Conservation (phyloP, 2,888 invertebrate species). For the Erebia palarica region DNA sequence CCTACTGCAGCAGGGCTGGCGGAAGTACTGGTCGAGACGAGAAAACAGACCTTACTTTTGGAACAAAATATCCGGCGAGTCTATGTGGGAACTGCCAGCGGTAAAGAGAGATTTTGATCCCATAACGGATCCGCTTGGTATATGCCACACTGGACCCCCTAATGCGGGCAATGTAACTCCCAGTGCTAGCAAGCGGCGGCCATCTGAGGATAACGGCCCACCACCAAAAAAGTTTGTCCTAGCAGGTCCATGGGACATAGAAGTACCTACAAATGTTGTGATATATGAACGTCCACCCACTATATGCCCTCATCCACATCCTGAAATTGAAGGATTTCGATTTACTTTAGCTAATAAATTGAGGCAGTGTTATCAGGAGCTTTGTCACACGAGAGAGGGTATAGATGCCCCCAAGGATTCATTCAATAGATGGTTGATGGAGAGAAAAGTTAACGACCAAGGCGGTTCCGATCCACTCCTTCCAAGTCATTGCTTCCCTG, state of each 20-base stretch:
- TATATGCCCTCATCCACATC: slow-evolving; percentile 94
- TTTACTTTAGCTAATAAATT: slow-evolving; percentile 92
- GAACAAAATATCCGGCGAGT: slow-evolving; percentile 97
- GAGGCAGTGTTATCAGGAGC: slow-evolving; percentile 95
- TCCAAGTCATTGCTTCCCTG: slow-evolving; percentile 95
- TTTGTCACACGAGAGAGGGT: slow-evolving; percentile 95
- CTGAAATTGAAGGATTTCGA: slow-evolving; percentile 94
- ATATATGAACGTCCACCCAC: slow-evolving; percentile 93
- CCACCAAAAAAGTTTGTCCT: slow-evolving; percentile 93
- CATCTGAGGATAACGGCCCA: slow-evolving; percentile 91
- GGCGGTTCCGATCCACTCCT: slow-evolving; percentile 94
- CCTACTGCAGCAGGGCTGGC: slow-evolving; percentile 93
- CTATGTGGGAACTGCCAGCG: slow-evolving; percentile 98
- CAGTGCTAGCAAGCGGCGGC: slow-evolving; percentile 86
- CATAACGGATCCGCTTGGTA: slow-evolving; percentile 94
- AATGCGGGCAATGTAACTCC: slow-evolving; percentile 76
- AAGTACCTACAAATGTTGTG: slow-evolving; percentile 95
- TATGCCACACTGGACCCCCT: slow-evolving; percentile 82
- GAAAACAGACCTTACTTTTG: slow-evolving; percentile 98
- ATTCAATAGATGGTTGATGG: slow-evolving; percentile 98
- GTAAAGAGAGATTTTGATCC: slow-evolving; percentile 93
- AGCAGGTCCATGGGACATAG: slow-evolving; percentile 97
- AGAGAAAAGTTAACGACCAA: slow-evolving; percentile 94
- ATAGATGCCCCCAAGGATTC: slow-evolving; percentile 98
- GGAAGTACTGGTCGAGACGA: slow-evolving; percentile 97